Conservation (phyloP, 2,797 vertebrate species). For the Acipenser oxyrinchus region DNA sequence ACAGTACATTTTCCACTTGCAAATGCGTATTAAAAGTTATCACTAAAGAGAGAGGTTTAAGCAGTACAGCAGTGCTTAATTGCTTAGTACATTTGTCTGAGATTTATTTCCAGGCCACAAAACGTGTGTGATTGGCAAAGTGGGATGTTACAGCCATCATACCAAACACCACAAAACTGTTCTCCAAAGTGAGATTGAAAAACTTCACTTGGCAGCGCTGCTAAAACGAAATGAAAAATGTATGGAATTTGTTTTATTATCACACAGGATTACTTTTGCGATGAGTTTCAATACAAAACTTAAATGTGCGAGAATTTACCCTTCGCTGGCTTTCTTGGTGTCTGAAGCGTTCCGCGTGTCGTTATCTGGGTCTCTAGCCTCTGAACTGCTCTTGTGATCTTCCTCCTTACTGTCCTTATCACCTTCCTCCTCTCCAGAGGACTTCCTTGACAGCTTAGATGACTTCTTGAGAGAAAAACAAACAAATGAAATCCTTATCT, state of each 20-base stretch:
- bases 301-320: constrained; percentile 47
- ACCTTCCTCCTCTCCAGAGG: constrained; percentile 75
- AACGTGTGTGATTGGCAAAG: background rate
- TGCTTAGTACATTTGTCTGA: too few relatives aligned
- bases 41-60: too few relatives aligned
- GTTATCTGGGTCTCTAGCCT: constrained; percentile 77
- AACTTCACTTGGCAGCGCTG: background rate
- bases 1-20: background rate
- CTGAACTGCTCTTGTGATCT: constrained; percentile 83
- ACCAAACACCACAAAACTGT: background rate
- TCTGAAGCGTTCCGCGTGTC: constrained; percentile 81
- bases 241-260: background rate
- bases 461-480: constrained; percentile 64
- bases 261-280: background rate
- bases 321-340: constrained; percentile 79
- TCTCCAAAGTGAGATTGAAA: background rate
- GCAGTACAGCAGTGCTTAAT: too few relatives aligned
- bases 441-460: constrained; percentile 85
- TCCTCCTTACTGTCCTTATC: constrained; percentile 89
- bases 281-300: background rate
- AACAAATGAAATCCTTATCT: constrained; percentile 1
- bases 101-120: too few relatives aligned
- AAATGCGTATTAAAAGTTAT: too few relatives aligned
- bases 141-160: background rate
- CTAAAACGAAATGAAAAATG: background rate